Evolutionary conservation across 92 coral and sea anemone species (phyloP), one percentile per base, ranked within the genome.

Genomic region (Phenganax stokvisi): DNA sequence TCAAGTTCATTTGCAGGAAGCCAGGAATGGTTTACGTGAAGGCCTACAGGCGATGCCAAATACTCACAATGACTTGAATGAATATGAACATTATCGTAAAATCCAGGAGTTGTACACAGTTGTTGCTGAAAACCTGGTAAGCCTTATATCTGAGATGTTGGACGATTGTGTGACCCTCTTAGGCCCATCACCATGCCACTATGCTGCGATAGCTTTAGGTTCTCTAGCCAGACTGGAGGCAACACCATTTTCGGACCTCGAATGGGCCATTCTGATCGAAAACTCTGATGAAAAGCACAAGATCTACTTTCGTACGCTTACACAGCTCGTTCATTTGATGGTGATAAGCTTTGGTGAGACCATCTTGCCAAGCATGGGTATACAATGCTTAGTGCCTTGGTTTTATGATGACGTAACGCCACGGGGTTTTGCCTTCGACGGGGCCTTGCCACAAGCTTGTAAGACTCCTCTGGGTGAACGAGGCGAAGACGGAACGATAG

Each of bases 321-420:
- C 81, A 12, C 81, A 77, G 56, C 81, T 77, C 25, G 12, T 77
- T 56, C 81, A 77, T 60, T 60, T 77, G 55, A 77, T 58, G 71
- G 81, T 77, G 56, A 57, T 77, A 58, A 47, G 17, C 55, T 77
- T 77, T 58, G 81, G 81, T 20, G 81, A 77, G 52, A 77, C 81
- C n/a, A 58, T 77, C 52, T 16, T 77, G 12, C 81, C 70, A 10
- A 60, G 70, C 51, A 77, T 77, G 81, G 81, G 70, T 8, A 77
- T 77, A 77, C 53, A 29, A 4, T 77, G 70, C 57, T 60, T 77
- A 70, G 20, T 27, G 54, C n/a, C 69, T 11, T 77, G 81, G 81
- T 77, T 77, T 37, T 77, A 58, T 77, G 81, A 77, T 77, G 81
- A 77, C 70, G 71, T 77, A 20, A 77, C 81, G 2, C 71, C 71